These are phyloP conservation scores for Crenuchus spilurus DNA, from an alignment of 2,797 vertebrate genomes.

Conservation along the genomic window DNA sequence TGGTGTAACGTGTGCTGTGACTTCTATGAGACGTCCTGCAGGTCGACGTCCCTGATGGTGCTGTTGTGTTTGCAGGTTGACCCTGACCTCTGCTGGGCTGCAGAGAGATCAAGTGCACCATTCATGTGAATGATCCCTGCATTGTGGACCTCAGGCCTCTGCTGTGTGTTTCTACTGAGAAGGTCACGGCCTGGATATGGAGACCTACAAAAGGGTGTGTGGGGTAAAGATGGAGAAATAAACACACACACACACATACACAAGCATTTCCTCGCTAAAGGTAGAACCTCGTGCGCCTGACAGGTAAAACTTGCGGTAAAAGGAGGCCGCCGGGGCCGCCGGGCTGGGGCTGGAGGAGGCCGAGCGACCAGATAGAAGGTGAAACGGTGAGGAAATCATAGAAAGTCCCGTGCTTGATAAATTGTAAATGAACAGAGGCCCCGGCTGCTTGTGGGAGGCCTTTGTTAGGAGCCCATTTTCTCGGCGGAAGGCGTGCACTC, in stretches of 20 bases:
- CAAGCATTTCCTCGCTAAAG: slow-evolving; percentile 20
- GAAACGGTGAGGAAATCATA: slow-evolving; percentile 82
- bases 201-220: slow-evolving; percentile 39
- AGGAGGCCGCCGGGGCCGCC: slow-evolving; percentile 49
- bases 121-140: slow-evolving; percentile 63
- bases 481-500: slow-evolving; percentile 71
- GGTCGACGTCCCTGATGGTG: slow-evolving; percentile 32
- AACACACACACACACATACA: slow-evolving; percentile 18
- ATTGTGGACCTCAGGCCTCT: slow-evolving; percentile 54
- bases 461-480: slow-evolving; percentile 81
- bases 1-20: too few species aligned
- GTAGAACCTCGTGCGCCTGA: slow-evolving; percentile 44
- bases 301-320: slow-evolving; percentile 66
- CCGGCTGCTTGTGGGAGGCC: slow-evolving; percentile 66
- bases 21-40: slow-evolving; percentile 23
- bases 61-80: slow-evolving; percentile 61
- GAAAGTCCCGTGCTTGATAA: slow-evolving; percentile 76
- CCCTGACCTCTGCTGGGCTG: slow-evolving; percentile 62
- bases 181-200: slow-evolving; percentile 62
- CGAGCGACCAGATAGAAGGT: slow-evolving; percentile 74
- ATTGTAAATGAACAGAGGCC: slow-evolving; percentile 74
- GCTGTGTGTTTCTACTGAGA: slow-evolving; percentile 27
- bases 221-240: slow-evolving; percentile 43
- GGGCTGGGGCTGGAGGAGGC: slow-evolving; percentile 43
- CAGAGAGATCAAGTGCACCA: slow-evolving; percentile 68